Evolutionary conservation across 1,140 invertebrate genomes (phyloP), one percentile per base, ranked within the genome.

Genomic region (Oscheius sp.): DNA sequence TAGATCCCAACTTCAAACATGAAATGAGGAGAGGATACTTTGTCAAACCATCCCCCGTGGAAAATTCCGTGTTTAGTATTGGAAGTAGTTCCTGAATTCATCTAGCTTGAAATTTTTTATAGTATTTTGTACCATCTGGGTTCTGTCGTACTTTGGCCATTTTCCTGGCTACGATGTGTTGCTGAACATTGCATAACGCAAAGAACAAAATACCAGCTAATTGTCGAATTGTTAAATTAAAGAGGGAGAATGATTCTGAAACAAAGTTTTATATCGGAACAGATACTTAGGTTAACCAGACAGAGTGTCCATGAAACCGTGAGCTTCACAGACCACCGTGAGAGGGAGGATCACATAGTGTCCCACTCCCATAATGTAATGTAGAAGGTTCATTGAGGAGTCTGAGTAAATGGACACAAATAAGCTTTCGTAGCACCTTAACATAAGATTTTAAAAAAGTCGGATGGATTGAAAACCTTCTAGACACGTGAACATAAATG

Each of bases 1-100:
- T 94, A 94, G 81, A 94, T 90, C 0, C 92, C 71, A 36, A 93
- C 89, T 86, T 94, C 93, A 49, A 90, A 90, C 58, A 91, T 87
- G 83, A 91, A 90, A 83, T 94, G 91, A 0, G 93, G 92, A 74
- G 90, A 90, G 0, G 92, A 92, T 0, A 94, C 85, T 69, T 88
- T 88, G 20, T 92, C 86, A 81, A 94, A 95, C 79, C 90, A 87
- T 65, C 90, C 90, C 2, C 91, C 91, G 36, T 85, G 71, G 20
- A 92, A 92, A 78, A 94, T 86, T 82, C 89, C 88, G 85, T 95
- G 90, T n/a, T 88, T 87, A 38, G 89, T 87, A 1, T 89, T 89
- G 2, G 90, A 86, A 2, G 92, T 86, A 45, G 86, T 79, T 36
- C 85, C 85, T 84, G 67, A 38, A 13, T 46, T 71, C n/a, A n/a